Base-by-base conservation (phyloP, 1,140 invertebrate genomes). In the Stegodyphus dumicola region DNA sequence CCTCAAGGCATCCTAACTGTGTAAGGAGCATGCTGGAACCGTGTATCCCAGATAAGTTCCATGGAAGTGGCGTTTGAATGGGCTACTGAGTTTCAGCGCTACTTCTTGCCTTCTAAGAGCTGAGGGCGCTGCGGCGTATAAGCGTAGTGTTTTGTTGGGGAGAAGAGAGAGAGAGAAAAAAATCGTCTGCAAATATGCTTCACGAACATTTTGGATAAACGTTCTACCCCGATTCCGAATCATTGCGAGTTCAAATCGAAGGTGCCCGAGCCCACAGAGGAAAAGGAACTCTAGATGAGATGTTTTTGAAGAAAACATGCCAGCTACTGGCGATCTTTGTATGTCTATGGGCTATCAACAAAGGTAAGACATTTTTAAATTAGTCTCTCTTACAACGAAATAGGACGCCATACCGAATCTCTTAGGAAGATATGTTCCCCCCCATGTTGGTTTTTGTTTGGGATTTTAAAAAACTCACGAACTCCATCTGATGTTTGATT, bases 221-320 rank as follows among this genome's bases (percentile, higher is more conserved):
- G 67, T 64, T 60, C 9, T 9, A 56, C 6, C 11, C 9, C 69
- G 80, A 64, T 75, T 84, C 76, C 73, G 60, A 75, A 67, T 67
- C 73, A 48, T 76, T 53, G 17, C 70, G 15, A 60, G 56, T 15
- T 60, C 56, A 10, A 60, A 60, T 9, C 56, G 56, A 60, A 76
- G 56, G 74, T 76, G 49, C 18, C 64, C 48, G 51, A 64, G 53
- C 60, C 33, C 17, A 66, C 17, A 15, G 65, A 17, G 67, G 53
- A 74, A 15, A 67, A 48, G 10, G 76, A 69, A 79, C 75, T 77
- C 76, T 86, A 79, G 87, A 87, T 87, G 87, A 87, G 85, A 87
- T 87, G 87, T 80, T 87, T 87, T 80, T 87, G 87, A 87, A 87
- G 87, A 86, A 87, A 87, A 51, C 85, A 86, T 87, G 87, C 85